These are phyloP conservation scores for Cydia strobilella DNA, from an alignment of 1,140 invertebrate genomes.

Conservation along the genomic window DNA sequence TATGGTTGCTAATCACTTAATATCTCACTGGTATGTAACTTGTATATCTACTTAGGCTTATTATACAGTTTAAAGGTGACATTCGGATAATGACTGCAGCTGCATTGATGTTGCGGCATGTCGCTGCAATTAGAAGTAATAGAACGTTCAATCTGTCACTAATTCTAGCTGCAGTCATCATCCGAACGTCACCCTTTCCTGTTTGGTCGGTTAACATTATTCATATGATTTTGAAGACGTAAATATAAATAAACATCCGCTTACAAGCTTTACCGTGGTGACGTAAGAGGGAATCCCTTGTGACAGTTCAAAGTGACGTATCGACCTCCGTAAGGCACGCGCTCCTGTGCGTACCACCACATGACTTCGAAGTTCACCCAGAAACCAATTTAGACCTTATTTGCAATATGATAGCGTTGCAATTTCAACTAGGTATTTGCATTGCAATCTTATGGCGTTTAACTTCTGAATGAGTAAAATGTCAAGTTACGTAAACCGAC, in stretches of 20 bases:
- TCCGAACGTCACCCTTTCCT: no score
- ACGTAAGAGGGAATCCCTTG: slow-evolving; percentile 56
- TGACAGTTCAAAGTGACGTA: slow-evolving; percentile 40
- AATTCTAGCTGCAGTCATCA: no score
- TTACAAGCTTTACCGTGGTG: slow-evolving; percentile 42
- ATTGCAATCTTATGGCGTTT: not conserved
- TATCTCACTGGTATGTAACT: not conserved
- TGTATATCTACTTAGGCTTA: not conserved
- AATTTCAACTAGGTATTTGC: not conserved
- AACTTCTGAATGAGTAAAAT: slow-evolving; percentile 40
- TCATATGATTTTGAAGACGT: not conserved
- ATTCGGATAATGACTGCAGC: no score
- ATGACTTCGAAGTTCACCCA: slow-evolving; percentile 36
- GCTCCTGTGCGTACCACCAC: slow-evolving; percentile 48
- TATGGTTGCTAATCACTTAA: not conserved
- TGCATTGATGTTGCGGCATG: no score
- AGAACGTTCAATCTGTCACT: no score
- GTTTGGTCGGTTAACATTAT: not conserved
- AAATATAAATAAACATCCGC: slow-evolving; percentile 32
- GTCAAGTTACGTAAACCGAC: slow-evolving; percentile 59
- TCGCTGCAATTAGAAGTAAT: no score
- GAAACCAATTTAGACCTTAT: not conserved
- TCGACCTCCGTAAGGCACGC: slow-evolving; percentile 31
- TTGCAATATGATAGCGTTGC: not conserved
- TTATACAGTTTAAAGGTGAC: no score